A percentile compares a stretch with the other conserved stretches of the same genome.
Conservation (phyloP, 2,797 vertebrate genomes). For the Notolepis coatsorum region DNA sequence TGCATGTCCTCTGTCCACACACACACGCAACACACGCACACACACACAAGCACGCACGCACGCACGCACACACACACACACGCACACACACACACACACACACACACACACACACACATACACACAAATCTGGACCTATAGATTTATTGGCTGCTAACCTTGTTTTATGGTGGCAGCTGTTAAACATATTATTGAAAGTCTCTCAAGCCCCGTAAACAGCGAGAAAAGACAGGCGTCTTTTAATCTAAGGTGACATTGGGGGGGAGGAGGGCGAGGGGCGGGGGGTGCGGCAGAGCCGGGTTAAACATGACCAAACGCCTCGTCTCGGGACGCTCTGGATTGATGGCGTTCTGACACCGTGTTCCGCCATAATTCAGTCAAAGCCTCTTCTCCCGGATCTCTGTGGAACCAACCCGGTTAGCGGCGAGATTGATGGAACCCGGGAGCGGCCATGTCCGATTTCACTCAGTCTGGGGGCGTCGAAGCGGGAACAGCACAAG, state of each 20-base stretch:
- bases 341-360: slow-evolving; percentile 11
- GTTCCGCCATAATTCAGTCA: slow-evolving; percentile 28
- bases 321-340: slow-evolving; percentile 18
- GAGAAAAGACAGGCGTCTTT: not conserved
- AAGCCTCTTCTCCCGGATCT: not conserved
- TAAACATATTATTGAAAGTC: slow-evolving; percentile 22
- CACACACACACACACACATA: not conserved
- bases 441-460: slow-evolving; percentile 2
- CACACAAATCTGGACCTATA: slow-evolving; percentile 26
- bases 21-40: too few relatives aligned
- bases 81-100: too few relatives aligned
- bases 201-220: slow-evolving; percentile 13
- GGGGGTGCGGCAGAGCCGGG: not conserved
- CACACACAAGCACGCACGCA: too few relatives aligned
- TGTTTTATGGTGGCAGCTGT: slow-evolving; percentile 8
- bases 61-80: too few relatives aligned
- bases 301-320: slow-evolving; percentile 24
- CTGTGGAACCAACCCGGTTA: slow-evolving; percentile 30
- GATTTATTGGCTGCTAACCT: slow-evolving; percentile 3
- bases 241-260: slow-evolving; percentile 25
- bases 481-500: not conserved
- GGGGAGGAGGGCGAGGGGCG: too few relatives aligned
- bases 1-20: too few relatives aligned
- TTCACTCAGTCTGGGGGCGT: slow-evolving; percentile 16
- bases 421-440: slow-evolving; percentile 29